Percentiles rank a stretch among this genome's conserved stretches.
These are phyloP conservation scores for Bombus waltoni DNA, from an alignment of 1,140 invertebrate species.

Conservation along the genomic window DNA sequence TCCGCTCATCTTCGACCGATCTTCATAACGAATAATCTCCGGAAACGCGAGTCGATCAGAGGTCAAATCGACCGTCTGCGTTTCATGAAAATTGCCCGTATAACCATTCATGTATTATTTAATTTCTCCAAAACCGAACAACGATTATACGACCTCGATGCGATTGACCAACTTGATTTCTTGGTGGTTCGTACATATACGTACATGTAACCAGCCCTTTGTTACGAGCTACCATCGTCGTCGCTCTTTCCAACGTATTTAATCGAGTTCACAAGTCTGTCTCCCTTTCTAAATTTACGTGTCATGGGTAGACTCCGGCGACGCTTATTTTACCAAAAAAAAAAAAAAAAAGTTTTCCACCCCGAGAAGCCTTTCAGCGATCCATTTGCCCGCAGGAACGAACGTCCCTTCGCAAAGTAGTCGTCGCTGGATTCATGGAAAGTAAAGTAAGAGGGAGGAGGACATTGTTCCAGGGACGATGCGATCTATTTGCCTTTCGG, in stretches of 20 bases:
- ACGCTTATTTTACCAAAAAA: slow-evolving; percentile 4
- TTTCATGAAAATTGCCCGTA: too few relatives aligned
- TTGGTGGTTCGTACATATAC: too few relatives aligned
- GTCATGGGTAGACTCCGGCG: not conserved
- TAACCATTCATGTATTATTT: too few relatives aligned
- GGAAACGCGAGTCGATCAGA: not conserved
- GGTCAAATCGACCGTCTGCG: not conserved
- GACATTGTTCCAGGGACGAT: slow-evolving; percentile 15
- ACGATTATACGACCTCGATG: too few relatives aligned
- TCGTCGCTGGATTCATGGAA: not conserved
- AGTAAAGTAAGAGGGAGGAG: not conserved
- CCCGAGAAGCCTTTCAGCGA: not conserved
- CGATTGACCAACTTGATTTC: too few relatives aligned
- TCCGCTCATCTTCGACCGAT: not conserved
- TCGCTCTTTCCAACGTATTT: not conserved
- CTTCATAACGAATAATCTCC: not conserved
- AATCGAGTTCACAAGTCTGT: not conserved
- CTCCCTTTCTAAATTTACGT: not conserved
- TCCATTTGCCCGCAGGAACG: not conserved
- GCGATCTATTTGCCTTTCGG: slow-evolving; percentile 30
- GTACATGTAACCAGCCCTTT: too few relatives aligned
- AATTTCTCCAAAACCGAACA: too few relatives aligned
- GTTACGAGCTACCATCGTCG: not conserved
- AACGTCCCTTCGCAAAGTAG: not conserved
- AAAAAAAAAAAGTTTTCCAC: not conserved